Base-by-base conservation (phyloP, 2,113 vertebrate species). In the Anas platyrhynchos region DNA sequence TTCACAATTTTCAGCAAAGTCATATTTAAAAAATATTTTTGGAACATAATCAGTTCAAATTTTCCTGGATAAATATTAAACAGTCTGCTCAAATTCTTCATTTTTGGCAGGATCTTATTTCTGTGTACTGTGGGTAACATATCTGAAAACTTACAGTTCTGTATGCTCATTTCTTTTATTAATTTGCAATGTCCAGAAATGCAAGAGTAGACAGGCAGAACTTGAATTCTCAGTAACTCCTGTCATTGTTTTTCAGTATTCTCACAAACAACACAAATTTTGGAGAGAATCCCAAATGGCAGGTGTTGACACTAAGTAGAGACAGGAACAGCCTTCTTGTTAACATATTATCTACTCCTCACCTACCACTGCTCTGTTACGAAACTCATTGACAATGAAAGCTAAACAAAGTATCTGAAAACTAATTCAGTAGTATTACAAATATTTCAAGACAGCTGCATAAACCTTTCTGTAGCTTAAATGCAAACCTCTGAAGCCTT, bases 271-370 rank as follows among this genome's bases (percentile, higher is more conserved):
- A 67, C 90, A 75, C 77, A 76, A 56, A 73, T 93, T 92, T 93
- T 97, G 96, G 96, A 97, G 74, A 88, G 66, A 89, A 87, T 97
- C 96, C 96, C 96, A 96, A 91, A 94, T 92, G 88, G 90, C 96
- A 97, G 96, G 94, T 96, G 96, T 94, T 96, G 91, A 95, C 90
- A 91, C 69, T 89, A 96, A 96, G 93, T 66, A 96, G 92, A 91
- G 74, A 91, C 69, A 96, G 92, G 80, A 95, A 87, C 95, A 96
- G 94, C 88, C 92, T 97, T 96, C 96, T 96, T 96, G 93, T 96
- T 96, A 96, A 73, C 71, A 55, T 96, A 95, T 96, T 96, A 96
- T 91, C 94, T 91, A 77, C 91, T 94, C 93, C 75, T 95, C 91
- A 92, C 87, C 95, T 94, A 97, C 94, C 95, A 86, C 96, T 94